Percentiles rank a stretch among this genome's conserved stretches.
These are phyloP conservation scores for Tichodroma muraria DNA, from an alignment of 2,113 vertebrate species.

Conservation along the genomic window DNA sequence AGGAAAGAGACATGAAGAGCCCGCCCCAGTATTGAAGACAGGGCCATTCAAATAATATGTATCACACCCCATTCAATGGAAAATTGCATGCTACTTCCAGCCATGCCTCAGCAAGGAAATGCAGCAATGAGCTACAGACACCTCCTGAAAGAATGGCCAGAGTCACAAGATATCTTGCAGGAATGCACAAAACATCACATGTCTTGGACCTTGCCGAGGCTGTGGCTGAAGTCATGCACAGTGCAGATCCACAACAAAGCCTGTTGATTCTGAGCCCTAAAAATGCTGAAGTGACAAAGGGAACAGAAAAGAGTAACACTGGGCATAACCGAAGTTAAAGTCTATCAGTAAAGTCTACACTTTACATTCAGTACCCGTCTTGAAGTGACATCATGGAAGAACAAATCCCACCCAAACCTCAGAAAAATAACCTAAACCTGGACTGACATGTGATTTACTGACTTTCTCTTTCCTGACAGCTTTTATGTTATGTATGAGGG, in stretches of 20 bases:
- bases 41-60: not conserved
- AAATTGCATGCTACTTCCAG: not conserved
- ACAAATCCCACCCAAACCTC: not conserved
- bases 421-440: not conserved
- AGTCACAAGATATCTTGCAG: conserved; percentile 26
- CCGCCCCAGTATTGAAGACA: not conserved
- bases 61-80: not conserved
- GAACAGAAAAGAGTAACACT: not conserved
- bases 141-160: not conserved
- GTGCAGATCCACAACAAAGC: not conserved
- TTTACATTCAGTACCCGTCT: not conserved
- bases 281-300: not conserved
- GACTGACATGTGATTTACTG: not conserved
- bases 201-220: not conserved
- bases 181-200: conserved; percentile 57
- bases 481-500: not conserved
- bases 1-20: not conserved
- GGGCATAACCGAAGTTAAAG: not conserved
- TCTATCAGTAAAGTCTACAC: not conserved
- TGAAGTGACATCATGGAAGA: not conserved
- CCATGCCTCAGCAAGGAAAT: not conserved
- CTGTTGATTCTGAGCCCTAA: not conserved
- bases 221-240: not conserved
- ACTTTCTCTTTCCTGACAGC: not conserved
- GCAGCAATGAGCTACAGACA: not conserved